These are phyloP conservation scores for Amblyopsis rosae DNA, from an alignment of 2,113 vertebrate species.

Conservation along the genomic window DNA sequence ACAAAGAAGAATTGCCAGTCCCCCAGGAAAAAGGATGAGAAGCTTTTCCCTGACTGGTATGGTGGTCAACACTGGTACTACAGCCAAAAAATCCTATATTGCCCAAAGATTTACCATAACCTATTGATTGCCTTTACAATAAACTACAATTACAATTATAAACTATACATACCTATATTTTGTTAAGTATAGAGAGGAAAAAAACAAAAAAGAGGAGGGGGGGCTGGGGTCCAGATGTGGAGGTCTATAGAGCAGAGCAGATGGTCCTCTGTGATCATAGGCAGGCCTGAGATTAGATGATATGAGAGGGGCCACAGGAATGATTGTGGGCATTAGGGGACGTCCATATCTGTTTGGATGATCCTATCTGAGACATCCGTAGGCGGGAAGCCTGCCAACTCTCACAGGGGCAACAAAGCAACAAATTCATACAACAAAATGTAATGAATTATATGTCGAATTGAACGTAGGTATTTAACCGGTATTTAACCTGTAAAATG, in stretches of 20 bases:
- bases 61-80: too few species aligned
- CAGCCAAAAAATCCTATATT: too few species aligned
- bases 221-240: conserved; percentile 62
- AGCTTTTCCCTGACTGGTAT: too few species aligned
- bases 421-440: conserved; percentile 5
- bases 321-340: conserved; percentile 38
- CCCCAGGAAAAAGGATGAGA: too few species aligned
- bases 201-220: conserved; percentile 37
- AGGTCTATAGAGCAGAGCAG: conserved; percentile 51
- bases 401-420: conserved; percentile 9
- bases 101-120: too few species aligned
- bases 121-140: too few species aligned
- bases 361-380: conserved; percentile 14
- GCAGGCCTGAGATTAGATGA: conserved; percentile 52
- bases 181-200: conserved; percentile 33
- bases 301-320: conserved; percentile 45
- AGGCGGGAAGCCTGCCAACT: conserved; percentile 16
- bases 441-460: neutral
- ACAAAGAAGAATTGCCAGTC: too few species aligned
- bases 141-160: too few species aligned
- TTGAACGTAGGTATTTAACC: neutral
- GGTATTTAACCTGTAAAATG: neutral
- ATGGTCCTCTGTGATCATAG: conserved; percentile 54
- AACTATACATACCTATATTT: too few species aligned
- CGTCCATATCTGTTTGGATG: conserved; percentile 64